Percentiles rank a stretch among this genome's conserved stretches.
Evolutionary conservation across 92 coral and sea anemone genomes (phyloP).

Genomic region (Epizoanthus rinbou): DNA sequence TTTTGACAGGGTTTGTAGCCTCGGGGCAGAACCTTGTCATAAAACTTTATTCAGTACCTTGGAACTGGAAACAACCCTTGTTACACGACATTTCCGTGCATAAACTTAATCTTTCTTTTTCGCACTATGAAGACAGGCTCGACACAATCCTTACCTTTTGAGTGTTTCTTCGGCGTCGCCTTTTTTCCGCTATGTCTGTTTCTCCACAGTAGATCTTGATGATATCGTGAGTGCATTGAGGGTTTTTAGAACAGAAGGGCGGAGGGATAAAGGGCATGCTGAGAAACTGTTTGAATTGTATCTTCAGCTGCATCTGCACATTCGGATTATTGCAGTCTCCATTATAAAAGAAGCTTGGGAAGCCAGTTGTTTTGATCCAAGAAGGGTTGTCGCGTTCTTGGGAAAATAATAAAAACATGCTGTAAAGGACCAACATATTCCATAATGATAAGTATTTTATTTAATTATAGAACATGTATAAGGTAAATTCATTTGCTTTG

Average conservation of each 20-base stretch:
- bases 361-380: not conserved
- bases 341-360: constrained; percentile 57
- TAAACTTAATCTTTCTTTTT: too few species aligned
- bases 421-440: not conserved
- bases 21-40: too few species aligned
- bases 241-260: constrained; percentile 50
- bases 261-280: constrained; percentile 48
- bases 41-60: too few species aligned
- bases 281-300: constrained; percentile 31
- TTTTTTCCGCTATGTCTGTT: constrained; percentile 41
- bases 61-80: too few species aligned
- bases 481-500: too few species aligned
- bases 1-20: too few species aligned
- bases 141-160: constrained; percentile 38
- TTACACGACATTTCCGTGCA: too few species aligned
- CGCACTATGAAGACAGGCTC: too few species aligned
- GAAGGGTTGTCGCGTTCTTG: constrained; percentile 66
- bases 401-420: not conserved
- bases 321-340: constrained; percentile 85
- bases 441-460: not conserved
- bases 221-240: constrained; percentile 37
- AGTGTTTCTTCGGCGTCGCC: constrained; percentile 58
- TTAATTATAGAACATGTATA: too few species aligned
- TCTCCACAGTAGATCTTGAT: constrained; percentile 69
- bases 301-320: constrained; percentile 48